Evolutionary conservation across 2,113 vertebrate genomes (phyloP), one percentile per base, ranked within the genome.

Genomic region (Elanus axillaris): DNA sequence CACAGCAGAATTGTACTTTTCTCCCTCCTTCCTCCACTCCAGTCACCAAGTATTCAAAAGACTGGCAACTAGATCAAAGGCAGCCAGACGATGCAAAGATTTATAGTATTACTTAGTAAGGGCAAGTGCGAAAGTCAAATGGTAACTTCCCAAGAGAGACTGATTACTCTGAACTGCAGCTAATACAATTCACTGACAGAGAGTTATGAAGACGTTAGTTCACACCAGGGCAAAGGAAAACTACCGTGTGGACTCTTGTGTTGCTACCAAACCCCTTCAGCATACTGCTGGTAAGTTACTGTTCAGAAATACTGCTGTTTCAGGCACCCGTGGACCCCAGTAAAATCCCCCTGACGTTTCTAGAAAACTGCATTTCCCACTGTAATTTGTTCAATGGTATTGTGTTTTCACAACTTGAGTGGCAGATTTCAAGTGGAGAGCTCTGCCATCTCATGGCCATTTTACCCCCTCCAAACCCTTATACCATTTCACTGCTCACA

Each of bases 61-160:
- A 64, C 73, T 86, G 94, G 40, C 88, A 91, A 86, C 81, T 63
- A 79, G 71, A 96, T 87, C 81, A 93, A 92, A 94, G 69, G 63
- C 89, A 92, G 84, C 52, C 59, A 87, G 79, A 94, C 16, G 11
- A 76, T 26, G 87, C 93, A 74, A 88, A 96, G 96, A 97, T 96
- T 96, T 94, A 96, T 94, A 47, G 80, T 58, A 66, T 88, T 95
- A 73, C 91, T 93, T 92, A 82, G 71, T 69, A 77, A 96, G 93
- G 87, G 84, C 91, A 96, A 96, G 84, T 42, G 89, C 15, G 10
- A 95, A 96, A 97, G 94, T 91, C 86, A 91, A 82, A 74, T 16
- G 48, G 62, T 74, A 83, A 83, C 91, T 86, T 96, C 88, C 84
- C 80, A 56, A 88, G 91, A 95, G 80, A 95, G 87, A 94, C 89